Evolutionary conservation across 1,140 invertebrate species (phyloP), one percentile per base, ranked within the genome.

Genomic region (Pseudoatta argentina): DNA sequence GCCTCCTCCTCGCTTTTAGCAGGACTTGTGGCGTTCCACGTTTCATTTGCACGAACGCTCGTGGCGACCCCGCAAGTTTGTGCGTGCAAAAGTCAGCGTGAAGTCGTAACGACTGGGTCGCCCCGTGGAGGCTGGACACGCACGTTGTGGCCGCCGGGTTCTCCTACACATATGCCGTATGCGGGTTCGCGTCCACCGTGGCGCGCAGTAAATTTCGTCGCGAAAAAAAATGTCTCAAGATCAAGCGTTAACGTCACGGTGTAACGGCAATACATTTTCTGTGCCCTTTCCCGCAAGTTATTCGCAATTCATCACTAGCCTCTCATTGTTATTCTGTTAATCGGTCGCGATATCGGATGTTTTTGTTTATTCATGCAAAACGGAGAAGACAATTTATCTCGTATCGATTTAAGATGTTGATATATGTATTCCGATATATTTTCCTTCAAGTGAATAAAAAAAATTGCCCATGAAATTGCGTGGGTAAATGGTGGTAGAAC

Each of bases 31-130:
- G 79, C 39, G 67, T 82, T 73, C 67, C 88, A 87, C 83, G 89
- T 93, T 92, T 88, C 91, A 89, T 91, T 93, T 87, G 92, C 91
- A 92, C 89, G 91, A 90, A 87, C 86, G 91, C 89, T 87, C 88
- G 89, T 89, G 89, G 88, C 81, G 64, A 21, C 57, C 12, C 48
- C 53, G 86, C 77, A 55, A 87, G 91, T 88, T 90, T 92, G 88
- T 87, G 91, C 92, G 91, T 92, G 93, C 93, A 91, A 94, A 93
- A 94, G 94, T 91, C 93, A 95, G 94, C 93, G 94, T 94, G 92
- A 94, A 94, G 94, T 92, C 93, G 91, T 94, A 94, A 94, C 93
- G 92, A 94, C 90, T 92, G 89, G 93, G 92, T 92, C 91, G 91
- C 88, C 87, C 89, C 89, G 88, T 87, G 77, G 77, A 73, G 85